Evolutionary conservation across 2,888 invertebrate genomes (phyloP).

Genomic region (Chalcis sispes): DNA sequence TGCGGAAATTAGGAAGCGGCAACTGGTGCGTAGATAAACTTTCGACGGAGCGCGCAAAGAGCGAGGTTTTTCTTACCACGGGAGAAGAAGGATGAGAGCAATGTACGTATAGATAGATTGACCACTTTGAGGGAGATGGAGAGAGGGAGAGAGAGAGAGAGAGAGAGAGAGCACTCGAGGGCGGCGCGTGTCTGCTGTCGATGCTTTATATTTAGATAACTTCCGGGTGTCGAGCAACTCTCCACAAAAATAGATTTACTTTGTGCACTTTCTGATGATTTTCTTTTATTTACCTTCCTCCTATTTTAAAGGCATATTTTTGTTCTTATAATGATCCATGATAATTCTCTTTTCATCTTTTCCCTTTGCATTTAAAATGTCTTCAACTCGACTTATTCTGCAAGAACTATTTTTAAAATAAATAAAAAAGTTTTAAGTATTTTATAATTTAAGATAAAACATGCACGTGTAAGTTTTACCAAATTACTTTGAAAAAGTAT

Average conservation of each 20-base stretch:
- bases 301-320: too few relatives aligned
- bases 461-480: too few relatives aligned
- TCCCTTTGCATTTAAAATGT: too few relatives aligned
- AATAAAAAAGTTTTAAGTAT: too few relatives aligned
- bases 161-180: not conserved
- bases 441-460: too few relatives aligned
- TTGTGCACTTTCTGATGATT: conserved; percentile 9
- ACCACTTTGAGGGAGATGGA: conserved; percentile 28
- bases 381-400: too few relatives aligned
- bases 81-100: conserved; percentile 2
- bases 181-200: conserved; percentile 1
- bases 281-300: too few relatives aligned
- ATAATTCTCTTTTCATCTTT: too few relatives aligned
- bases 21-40: not conserved
- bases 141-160: not conserved
- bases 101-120: conserved; percentile 1
- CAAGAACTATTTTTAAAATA: too few relatives aligned
- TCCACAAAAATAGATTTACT: conserved; percentile 48
- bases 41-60: not conserved
- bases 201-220: conserved; percentile 37
- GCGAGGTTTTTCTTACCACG: not conserved
- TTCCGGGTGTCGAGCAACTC: conserved; percentile 20
- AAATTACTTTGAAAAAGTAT: too few relatives aligned
- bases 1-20: conserved; percentile 24
- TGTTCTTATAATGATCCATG: too few relatives aligned